Conservation (phyloP, 2,113 vertebrate species). For the Rhynchomys soricoides region DNA sequence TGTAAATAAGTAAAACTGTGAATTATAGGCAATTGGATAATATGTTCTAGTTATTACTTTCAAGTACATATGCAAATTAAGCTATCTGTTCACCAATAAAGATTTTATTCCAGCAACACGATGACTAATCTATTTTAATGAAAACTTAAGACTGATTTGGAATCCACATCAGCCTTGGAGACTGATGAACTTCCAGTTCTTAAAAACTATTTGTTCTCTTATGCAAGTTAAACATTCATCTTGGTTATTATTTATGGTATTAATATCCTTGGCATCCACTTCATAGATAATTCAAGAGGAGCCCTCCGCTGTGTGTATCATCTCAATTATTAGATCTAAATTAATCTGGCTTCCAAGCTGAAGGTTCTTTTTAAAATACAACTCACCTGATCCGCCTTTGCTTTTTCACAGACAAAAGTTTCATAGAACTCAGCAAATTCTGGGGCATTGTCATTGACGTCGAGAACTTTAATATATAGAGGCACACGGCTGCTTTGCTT, state of each 20-base stretch:
- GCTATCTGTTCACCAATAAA: conserved; percentile 67
- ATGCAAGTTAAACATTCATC: conserved; percentile 48
- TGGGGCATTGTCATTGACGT: conserved; percentile 97
- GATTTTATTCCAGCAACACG: conserved; percentile 50
- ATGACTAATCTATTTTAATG: conserved; percentile 68
- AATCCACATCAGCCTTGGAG: conserved; percentile 37
- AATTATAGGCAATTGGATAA: conserved; percentile 61
- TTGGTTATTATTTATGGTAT: conserved; percentile 63
- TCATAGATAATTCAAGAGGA: conserved; percentile 68
- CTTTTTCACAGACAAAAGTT: conserved; percentile 96
- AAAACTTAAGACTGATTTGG: conserved; percentile 64
- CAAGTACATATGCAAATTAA: conserved; percentile 54
- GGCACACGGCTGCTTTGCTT: conserved; percentile 92
- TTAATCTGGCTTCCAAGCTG: conserved; percentile 34
- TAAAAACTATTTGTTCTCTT: conserved; percentile 69
- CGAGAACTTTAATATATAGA: conserved; percentile 93
- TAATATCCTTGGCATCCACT: conserved; percentile 61
- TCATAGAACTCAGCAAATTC: conserved; percentile 94
- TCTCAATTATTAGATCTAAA: conserved; percentile 59
- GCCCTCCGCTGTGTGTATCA: conserved; percentile 44
- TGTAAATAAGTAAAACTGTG: conserved; percentile 55
- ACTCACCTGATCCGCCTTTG: conserved; percentile 95
- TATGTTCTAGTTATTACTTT: conserved; percentile 57
- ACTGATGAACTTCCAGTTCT: conserved; percentile 65
- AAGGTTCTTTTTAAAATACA: background rate